Evolutionary conservation across 2,797 vertebrate genomes (phyloP).

Genomic region (Cichlasoma orientale): DNA sequence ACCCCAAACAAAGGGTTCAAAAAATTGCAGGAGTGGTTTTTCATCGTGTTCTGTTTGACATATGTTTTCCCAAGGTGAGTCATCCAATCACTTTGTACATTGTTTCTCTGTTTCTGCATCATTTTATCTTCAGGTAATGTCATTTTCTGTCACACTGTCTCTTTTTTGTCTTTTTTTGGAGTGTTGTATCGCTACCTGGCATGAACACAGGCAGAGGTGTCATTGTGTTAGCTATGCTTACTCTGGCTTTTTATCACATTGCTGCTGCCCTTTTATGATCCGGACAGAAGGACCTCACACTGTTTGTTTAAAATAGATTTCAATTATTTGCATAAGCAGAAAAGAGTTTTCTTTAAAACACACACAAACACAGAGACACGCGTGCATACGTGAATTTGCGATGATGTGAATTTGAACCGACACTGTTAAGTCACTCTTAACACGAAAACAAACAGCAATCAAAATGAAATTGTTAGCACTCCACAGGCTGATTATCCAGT

Average conservation of each 20-base stretch:
- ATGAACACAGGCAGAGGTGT: conserved; percentile 23
- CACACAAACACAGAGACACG: fast-evolving
- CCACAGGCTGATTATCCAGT: not conserved
- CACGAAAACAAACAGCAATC: not conserved
- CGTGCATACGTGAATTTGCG: not conserved
- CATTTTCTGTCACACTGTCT: not conserved
- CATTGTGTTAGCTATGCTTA: conserved; percentile 15
- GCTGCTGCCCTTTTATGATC: conserved; percentile 5
- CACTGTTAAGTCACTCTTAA: not conserved
- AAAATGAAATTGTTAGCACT: not conserved
- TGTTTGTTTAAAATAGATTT: not conserved
- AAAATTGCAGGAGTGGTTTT: not conserved
- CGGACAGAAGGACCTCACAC: not conserved
- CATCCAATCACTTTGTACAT: not conserved
- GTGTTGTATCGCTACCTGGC: conserved; percentile 25
- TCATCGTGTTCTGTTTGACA: not conserved
- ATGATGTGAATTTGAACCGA: not conserved
- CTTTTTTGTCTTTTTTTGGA: not conserved
- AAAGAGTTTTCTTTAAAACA: not conserved
- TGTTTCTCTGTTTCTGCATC: not conserved
- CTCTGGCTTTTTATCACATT: conserved; percentile 24
- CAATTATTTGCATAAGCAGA: not conserved
- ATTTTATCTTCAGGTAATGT: not conserved
- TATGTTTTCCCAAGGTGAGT: not conserved
- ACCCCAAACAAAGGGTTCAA: not conserved